Conservation (phyloP, 2,113 vertebrate genomes). For the Amia ocellicauda region DNA sequence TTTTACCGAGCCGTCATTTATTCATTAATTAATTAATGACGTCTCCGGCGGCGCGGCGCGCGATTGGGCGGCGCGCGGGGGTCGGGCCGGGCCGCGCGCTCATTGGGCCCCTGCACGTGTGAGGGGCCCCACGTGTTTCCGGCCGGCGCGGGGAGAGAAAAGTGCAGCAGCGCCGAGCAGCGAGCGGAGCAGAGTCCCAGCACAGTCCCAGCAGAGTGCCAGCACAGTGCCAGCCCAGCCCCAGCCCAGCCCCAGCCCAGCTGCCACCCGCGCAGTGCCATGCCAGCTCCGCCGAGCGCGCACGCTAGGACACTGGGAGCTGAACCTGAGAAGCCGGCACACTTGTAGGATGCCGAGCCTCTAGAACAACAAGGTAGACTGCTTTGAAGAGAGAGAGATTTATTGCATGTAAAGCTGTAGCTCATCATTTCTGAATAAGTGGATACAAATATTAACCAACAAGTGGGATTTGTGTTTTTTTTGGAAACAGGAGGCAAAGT, state of each 20-base stretch:
- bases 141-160: constrained; percentile 70
- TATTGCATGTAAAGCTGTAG: constrained; percentile 27
- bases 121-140: constrained; percentile 85
- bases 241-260: too few relatives aligned
- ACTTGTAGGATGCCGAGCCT: constrained; percentile 40
- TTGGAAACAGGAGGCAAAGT: constrained; percentile 49
- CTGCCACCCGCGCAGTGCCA: constrained; percentile 69
- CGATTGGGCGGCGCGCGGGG: constrained; percentile 69
- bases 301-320: constrained; percentile 61
- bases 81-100: constrained; percentile 54
- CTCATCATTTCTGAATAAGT: constrained; percentile 27
- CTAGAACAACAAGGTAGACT: constrained; percentile 34
- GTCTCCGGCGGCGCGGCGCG: constrained; percentile 39
- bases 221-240: constrained; percentile 66
- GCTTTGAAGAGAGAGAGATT: constrained; percentile 23
- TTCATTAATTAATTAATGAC: constrained; percentile 54
- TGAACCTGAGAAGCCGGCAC: constrained; percentile 35
- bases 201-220: too few relatives aligned
- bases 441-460: constrained; percentile 61
- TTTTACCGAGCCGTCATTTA: constrained; percentile 29
- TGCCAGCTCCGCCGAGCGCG: constrained; percentile 59
- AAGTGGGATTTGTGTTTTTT: constrained; percentile 69
- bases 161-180: constrained; percentile 62
- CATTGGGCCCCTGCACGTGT: constrained; percentile 80
- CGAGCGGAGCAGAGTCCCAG: constrained; percentile 83